Percentiles rank a stretch among this genome's conserved stretches.
phyloP scores from a whole-genome alignment of 2,113 vertebrate genomes.

The Coptodon bakossiorum region DNA sequence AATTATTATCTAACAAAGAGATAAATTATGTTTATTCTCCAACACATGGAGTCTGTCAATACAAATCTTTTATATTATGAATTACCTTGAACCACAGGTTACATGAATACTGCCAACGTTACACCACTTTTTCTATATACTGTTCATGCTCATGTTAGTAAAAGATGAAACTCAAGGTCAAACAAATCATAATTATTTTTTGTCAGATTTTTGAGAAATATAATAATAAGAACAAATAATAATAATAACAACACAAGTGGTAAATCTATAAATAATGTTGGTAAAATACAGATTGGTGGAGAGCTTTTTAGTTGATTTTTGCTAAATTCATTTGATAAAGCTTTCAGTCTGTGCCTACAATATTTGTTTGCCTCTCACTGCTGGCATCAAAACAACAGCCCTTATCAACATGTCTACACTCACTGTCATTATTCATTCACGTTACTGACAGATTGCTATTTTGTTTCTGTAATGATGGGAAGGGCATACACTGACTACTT shows the following conservation, averaged over 20 bases:
- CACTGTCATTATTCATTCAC: conserved; percentile 42
- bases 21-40: neutral
- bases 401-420: conserved; percentile 36
- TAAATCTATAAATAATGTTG: conserved; percentile 46
- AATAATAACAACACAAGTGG: neutral
- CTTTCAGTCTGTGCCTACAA: neutral
- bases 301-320: conserved; percentile 11
- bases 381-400: conserved; percentile 34
- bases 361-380: conserved; percentile 25
- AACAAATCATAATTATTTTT: neutral
- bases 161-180: conserved; percentile 29
- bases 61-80: neutral
- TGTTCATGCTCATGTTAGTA: neutral
- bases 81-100: conserved; percentile 33
- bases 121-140: conserved; percentile 2
- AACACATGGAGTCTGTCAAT: neutral
- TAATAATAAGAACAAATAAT: neutral
- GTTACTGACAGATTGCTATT: conserved; percentile 50
- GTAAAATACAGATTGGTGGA: neutral
- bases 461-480: conserved; percentile 28
- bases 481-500: neutral
- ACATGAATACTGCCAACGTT: conserved; percentile 9
- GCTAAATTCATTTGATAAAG: conserved; percentile 21
- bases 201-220: neutral
- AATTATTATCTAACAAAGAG: neutral